Evolutionary conservation across 2,888 invertebrate genomes (phyloP), one percentile per base, ranked within the genome.

Genomic region (Phrixothrix hirtus): DNA sequence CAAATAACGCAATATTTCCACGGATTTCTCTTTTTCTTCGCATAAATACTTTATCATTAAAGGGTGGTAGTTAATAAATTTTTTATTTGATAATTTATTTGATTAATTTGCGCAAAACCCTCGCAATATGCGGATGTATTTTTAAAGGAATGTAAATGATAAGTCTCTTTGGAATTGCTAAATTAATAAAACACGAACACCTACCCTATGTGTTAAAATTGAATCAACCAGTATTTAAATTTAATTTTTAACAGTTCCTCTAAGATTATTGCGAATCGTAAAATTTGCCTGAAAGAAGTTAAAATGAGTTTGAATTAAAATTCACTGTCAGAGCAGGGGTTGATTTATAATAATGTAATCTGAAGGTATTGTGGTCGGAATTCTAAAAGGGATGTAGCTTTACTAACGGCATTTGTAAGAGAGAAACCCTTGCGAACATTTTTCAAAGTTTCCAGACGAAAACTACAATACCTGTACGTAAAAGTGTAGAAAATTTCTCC

Each of bases 401-500:
- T 13, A 14, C 11, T 5, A 21, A 21, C 4, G 21, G 21, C 21
- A 21, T 21, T 21, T 21, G 21, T 21, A 21, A 21, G 21, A 3
- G 21, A 21, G 21, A 21, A 27, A 12, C 31, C 11, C 14, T n/a
- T 2, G 1, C 21, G 12, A 7, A 21, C 17, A 21, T 36, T 36
- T 16, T 7, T 25, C 13, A 16, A 14, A 29, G 30, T 16, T 12
- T 29, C 42, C 21, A 38, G 11, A 7, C 17, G 29, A 43, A 38
- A 27, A 38, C 12, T 13, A 9, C 15, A 14, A 41, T 57, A 62
- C 62, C 62, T 50, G 30, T 21, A 14, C 50, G 42, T 21, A 58
- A 41, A 36, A 63, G 52, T 26, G 49, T 53, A 37, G 56, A 55
- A 50, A 59, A 74, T 16, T 62, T 59, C 61, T 75, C 74, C 75